Conservation (phyloP, 2,888 invertebrate species). For the Callyntrura sp. region DNA sequence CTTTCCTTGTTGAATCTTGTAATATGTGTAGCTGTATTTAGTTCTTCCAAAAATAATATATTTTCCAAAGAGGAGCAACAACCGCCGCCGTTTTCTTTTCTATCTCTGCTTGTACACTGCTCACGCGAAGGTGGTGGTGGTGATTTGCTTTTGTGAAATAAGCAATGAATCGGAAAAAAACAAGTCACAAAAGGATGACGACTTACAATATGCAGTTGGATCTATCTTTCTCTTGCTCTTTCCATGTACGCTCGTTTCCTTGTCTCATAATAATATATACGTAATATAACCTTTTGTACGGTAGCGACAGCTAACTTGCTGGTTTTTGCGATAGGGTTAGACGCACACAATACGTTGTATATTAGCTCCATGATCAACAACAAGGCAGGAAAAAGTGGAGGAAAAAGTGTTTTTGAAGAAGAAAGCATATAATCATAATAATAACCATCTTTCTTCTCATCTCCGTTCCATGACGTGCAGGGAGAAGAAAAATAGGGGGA, state of each 20-base stretch:
- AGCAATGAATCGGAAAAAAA: constrained; percentile 67
- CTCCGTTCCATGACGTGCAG: background rate
- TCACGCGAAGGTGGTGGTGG: constrained; percentile 23
- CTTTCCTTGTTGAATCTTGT: constrained; percentile 17
- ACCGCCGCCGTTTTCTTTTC: constrained; percentile 44
- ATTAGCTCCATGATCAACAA: constrained; percentile 51
- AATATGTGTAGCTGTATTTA: constrained; percentile 43
- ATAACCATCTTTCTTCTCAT: constrained; percentile 42
- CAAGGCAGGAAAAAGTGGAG: constrained; percentile 18
- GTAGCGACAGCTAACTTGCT: constrained; percentile 53
- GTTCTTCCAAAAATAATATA: constrained; percentile 45
- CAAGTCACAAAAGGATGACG: constrained; percentile 43
- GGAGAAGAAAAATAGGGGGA: constrained; percentile 34
- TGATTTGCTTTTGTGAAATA: constrained; percentile 62
- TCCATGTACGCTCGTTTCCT: too few species aligned
- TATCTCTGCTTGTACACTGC: background rate
- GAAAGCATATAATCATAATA: constrained; percentile 54
- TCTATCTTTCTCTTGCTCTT: background rate
- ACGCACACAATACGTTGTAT: constrained; percentile 60
- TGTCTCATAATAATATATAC: too few species aligned
- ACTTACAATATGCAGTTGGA: constrained; percentile 29
- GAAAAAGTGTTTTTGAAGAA: constrained; percentile 13
- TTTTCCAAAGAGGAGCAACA: constrained; percentile 53
- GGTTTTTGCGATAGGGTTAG: constrained; percentile 55
- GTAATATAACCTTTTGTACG: constrained; percentile 6